Conservation (phyloP, 2,797 vertebrate genomes). For the Notolabrus celidotus region DNA sequence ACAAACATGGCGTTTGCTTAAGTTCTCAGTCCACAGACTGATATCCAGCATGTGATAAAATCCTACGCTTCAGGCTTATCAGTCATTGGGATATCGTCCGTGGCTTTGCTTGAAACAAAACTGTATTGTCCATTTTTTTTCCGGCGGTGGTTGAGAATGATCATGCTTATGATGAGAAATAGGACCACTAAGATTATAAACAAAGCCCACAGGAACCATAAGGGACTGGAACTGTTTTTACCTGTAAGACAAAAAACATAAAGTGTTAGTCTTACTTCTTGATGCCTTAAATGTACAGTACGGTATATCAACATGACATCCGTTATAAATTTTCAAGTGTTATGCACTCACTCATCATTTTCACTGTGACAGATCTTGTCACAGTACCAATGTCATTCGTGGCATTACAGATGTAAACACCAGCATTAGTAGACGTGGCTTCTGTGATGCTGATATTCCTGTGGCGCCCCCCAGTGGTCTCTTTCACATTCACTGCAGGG, state of each 20-base stretch:
- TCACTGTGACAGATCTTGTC: constrained; percentile 53
- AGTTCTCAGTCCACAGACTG: not conserved
- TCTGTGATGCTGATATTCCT: constrained; percentile 30
- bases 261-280: not conserved
- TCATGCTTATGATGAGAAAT: fast-evolving
- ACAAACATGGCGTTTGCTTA: not conserved
- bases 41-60: not conserved
- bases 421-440: constrained; percentile 72
- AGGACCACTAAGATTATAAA: fast-evolving
- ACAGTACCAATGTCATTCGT: constrained; percentile 62
- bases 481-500: not conserved
- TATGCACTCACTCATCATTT: constrained; percentile 56
- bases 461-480: constrained; percentile 50
- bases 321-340: not conserved
- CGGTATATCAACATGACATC: not conserved
- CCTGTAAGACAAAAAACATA: constrained; percentile 57
- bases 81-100: constrained; percentile 14
- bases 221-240: fast-evolving
- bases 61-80: not conserved
- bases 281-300: not conserved
- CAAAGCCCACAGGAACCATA: fast-evolving
- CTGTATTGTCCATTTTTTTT: constrained; percentile 56
- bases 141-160: fast-evolving
- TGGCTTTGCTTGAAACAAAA: not conserved
- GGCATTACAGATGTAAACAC: constrained; percentile 75